Evolutionary conservation across 2,797 vertebrate species (phyloP).

Genomic region (Apodemus agrarius): DNA sequence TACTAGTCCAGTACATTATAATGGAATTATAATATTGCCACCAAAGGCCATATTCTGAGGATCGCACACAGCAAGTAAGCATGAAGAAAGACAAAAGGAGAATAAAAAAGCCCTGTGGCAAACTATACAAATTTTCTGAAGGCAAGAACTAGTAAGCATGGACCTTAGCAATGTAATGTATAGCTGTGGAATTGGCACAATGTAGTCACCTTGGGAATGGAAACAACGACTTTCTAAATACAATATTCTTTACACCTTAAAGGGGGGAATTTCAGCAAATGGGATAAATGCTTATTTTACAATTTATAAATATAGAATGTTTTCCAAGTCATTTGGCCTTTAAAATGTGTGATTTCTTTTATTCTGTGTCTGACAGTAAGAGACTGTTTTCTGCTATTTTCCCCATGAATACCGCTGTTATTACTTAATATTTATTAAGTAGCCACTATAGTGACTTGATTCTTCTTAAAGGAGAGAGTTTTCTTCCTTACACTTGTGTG

Average conservation of each 20-base stretch:
- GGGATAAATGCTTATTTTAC: constrained; percentile 66
- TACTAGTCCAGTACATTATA: background rate
- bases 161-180: constrained; percentile 52
- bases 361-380: constrained; percentile 34
- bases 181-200: constrained; percentile 30
- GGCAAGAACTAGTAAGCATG: constrained; percentile 40
- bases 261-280: constrained; percentile 61
- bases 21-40: background rate
- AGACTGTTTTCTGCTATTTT: constrained; percentile 73
- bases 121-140: constrained; percentile 26
- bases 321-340: constrained; percentile 70
- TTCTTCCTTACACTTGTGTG: constrained; percentile 61
- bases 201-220: constrained; percentile 51
- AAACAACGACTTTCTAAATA: constrained; percentile 62
- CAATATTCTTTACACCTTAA: constrained; percentile 62
- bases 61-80: background rate
- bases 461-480: constrained; percentile 62
- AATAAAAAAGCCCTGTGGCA: background rate
- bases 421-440: constrained; percentile 77
- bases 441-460: constrained; percentile 61
- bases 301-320: constrained; percentile 56
- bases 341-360: constrained; percentile 61
- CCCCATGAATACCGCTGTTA: constrained; percentile 39
- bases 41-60: background rate
- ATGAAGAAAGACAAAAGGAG: background rate